These are phyloP conservation scores for Eupithecia inturbata DNA, from an alignment of 2,888 invertebrate species.

Conservation along the genomic window DNA sequence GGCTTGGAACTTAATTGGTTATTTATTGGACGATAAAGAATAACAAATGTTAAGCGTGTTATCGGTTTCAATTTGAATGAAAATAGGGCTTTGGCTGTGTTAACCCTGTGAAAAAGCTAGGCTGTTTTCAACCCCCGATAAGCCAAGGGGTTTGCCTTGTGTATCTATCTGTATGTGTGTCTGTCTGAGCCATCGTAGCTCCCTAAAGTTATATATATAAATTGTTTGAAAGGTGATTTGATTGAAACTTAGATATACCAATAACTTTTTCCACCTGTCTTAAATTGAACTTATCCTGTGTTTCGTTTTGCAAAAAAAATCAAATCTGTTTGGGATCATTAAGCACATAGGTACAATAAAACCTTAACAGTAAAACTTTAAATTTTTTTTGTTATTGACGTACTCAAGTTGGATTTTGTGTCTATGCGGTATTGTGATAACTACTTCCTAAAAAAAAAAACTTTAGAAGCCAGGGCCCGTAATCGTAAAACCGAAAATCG, in stretches of 20 bases:
- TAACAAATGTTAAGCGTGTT: slow-evolving; percentile 7
- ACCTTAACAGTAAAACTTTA: too few relatives aligned
- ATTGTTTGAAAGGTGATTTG: not conserved
- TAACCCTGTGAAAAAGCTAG: not conserved
- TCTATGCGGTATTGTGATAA: too few relatives aligned
- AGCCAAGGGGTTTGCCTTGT: not conserved
- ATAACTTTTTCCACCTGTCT: too few relatives aligned
- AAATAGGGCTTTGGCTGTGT: not conserved
- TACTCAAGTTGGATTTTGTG: too few relatives aligned
- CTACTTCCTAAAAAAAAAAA: too few relatives aligned
- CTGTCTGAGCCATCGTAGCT: not conserved
- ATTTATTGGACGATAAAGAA: slow-evolving; percentile 42
- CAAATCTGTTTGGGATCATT: too few relatives aligned
- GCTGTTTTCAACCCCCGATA: not conserved
- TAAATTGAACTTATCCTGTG: too few relatives aligned
- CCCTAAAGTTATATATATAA: not conserved
- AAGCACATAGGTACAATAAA: not conserved
- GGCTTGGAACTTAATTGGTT: slow-evolving; percentile 18
- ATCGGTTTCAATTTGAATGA: not conserved
- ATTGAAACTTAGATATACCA: too few relatives aligned
- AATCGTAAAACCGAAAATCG: too few relatives aligned
- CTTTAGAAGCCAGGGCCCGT: too few relatives aligned
- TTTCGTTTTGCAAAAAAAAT: too few relatives aligned
- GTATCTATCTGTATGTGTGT: not conserved
- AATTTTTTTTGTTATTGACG: too few relatives aligned